A percentile compares a stretch with the other conserved stretches of the same genome.
Evolutionary conservation across 2,797 vertebrate genomes (phyloP).

Genomic region (Gallinago nigripennis): DNA sequence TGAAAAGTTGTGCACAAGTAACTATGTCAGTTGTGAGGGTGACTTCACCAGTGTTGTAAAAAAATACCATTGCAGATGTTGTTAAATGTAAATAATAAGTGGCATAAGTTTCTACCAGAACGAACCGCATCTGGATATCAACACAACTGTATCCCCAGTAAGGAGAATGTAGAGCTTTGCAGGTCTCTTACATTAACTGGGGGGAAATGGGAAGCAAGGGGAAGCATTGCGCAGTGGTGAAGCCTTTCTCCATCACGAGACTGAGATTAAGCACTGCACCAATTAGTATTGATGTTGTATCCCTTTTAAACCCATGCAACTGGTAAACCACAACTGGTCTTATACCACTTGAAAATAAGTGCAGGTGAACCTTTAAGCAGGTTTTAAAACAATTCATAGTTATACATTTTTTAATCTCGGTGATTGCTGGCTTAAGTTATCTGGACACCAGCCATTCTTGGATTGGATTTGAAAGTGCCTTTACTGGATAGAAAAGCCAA

Average conservation of each 20-base stretch:
- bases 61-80: not conserved
- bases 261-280: not conserved
- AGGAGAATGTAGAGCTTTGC: not conserved
- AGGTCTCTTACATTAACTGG: not conserved
- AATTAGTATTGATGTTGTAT: not conserved
- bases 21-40: not conserved
- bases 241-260: not conserved
- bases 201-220: not conserved
- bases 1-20: not conserved
- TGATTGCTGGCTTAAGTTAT: not conserved
- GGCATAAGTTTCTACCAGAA: not conserved
- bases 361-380: not conserved
- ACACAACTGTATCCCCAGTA: not conserved
- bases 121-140: not conserved
- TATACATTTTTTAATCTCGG: not conserved
- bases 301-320: not conserved
- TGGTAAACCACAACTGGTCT: not conserved
- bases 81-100: not conserved
- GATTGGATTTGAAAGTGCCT: not conserved
- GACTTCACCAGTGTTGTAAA: not conserved
- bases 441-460: not conserved
- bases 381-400: not conserved
- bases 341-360: not conserved
- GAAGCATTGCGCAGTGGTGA: not conserved
- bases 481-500: not conserved